A percentile compares a stretch with the other conserved stretches of the same genome.
These are phyloP conservation scores for Araneus ventricosus DNA, from an alignment of 1,140 invertebrate genomes.

Conservation along the genomic window DNA sequence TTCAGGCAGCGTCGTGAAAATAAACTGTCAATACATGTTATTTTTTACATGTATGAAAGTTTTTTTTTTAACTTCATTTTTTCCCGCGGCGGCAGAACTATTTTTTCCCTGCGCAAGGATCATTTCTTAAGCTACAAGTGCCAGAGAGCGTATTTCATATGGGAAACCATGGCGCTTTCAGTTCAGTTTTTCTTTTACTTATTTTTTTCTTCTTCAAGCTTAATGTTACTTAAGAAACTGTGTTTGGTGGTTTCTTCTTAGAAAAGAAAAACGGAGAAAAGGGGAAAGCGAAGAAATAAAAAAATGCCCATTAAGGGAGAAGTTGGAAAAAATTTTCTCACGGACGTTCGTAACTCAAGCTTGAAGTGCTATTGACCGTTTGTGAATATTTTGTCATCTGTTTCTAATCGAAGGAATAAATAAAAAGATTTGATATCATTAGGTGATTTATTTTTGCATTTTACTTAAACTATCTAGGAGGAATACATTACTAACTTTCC, in stretches of 20 bases:
- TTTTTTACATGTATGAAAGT: constrained; percentile 65
- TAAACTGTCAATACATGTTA: constrained; percentile 75
- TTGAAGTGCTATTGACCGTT: constrained; percentile 74
- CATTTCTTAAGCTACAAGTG: constrained; percentile 74
- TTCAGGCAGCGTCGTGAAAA: constrained; percentile 46
- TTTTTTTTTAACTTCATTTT: constrained; percentile 51
- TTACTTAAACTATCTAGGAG: constrained; percentile 41
- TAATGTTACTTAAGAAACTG: constrained; percentile 74
- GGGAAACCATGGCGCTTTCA: constrained; percentile 47
- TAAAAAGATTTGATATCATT: constrained; percentile 65
- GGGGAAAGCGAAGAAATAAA: constrained; percentile 38
- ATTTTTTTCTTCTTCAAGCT: constrained; percentile 35
- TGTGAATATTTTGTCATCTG: constrained; percentile 75
- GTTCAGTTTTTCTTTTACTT: constrained; percentile 45
- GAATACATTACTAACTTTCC: constrained; percentile 63
- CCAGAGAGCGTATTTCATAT: constrained; percentile 70
- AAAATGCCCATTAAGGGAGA: constrained; percentile 67
- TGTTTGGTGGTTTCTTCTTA: constrained; percentile 68
- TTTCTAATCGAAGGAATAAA: constrained; percentile 74
- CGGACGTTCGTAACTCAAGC: constrained; percentile 45
- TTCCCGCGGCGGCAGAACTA: neutral
- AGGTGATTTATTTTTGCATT: constrained; percentile 62
- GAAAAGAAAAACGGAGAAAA: constrained; percentile 46
- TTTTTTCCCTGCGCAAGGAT: constrained; percentile 33
- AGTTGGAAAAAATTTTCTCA: constrained; percentile 63